Conservation (phyloP, 2,797 vertebrate genomes). For the Cyprinodon diabolis region DNA sequence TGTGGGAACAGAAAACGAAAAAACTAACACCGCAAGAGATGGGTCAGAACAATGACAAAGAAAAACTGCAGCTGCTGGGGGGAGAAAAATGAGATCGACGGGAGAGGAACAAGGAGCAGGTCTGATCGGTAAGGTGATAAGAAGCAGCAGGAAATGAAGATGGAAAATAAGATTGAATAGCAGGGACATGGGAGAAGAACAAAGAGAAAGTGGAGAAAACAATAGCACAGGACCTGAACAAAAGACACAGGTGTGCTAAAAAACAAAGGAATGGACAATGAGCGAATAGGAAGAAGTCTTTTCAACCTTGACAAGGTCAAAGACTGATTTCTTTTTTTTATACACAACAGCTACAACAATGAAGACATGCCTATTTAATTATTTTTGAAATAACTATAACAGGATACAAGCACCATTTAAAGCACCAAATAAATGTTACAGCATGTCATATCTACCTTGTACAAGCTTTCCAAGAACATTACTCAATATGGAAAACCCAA, state of each 20-base stretch:
- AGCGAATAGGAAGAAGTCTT: not conserved
- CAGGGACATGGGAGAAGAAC: not conserved
- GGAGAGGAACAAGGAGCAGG: conserved; percentile 17
- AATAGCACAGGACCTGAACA: not conserved
- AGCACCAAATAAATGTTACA: not conserved
- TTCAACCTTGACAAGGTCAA: not conserved
- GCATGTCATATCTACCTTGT: not conserved
- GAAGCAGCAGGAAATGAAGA: conserved; percentile 4
- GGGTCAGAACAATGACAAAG: conserved; percentile 58
- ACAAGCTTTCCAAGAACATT: too few species aligned
- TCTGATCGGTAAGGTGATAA: conserved; percentile 36
- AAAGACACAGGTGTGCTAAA: not conserved
- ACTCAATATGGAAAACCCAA: too few species aligned
- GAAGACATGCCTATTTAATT: too few species aligned
- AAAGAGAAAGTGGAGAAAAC: not conserved
- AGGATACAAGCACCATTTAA: not conserved
- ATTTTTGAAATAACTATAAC: not conserved
- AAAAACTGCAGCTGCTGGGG: conserved; percentile 41
- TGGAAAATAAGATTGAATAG: not conserved
- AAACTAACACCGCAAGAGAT: conserved; percentile 34
- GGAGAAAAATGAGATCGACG: not conserved
- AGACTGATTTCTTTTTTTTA: not conserved
- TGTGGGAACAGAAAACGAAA: not conserved
- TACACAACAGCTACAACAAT: not conserved
- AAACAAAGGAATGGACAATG: not conserved